Base-by-base conservation (phyloP, 2,888 invertebrate genomes). In the Eledone cirrhosa region DNA sequence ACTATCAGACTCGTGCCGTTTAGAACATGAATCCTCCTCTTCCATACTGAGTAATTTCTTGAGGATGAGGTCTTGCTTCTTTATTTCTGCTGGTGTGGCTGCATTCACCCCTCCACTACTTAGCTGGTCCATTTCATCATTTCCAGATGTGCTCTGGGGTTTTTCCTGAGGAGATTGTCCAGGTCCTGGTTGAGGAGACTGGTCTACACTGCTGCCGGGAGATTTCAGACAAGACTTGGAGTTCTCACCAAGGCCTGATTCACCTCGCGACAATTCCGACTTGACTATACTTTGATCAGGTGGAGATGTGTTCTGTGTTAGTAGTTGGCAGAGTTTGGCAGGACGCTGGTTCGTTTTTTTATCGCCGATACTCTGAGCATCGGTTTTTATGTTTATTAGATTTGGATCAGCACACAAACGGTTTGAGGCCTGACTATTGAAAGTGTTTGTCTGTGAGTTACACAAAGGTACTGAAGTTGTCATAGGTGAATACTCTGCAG, bases 31-130 rank as follows among this genome's bases (percentile, higher is more conserved):
- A 78, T 93, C 93, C 75, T 93, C 93, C 84, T 94, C 94, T 79
- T 93, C 93, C 87, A 94, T 93, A 87, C 94, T 94, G 83, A 94
- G 91, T 88, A 94, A 89, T 81, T 92, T 93, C 82, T 91, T 91
- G 59, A 92, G 86, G 80, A 92, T 86, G 47, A 84, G 78, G 81
- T 89, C 88, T 53, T 83, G 83, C 59, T 84, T 83, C 24, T 83
- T 82, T n/a, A 41, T 29, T 29, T 59, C 41, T 24, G 29, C 53
- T n/a, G 41, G n/a, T 16, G 59, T 24, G 19, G 63, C 29, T 8
- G n/a, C 31, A 69, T 69, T 69, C n/a, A 79, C 81, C 13, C 65
- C 75, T 4, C 78, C 79, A 14, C 47, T 47, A 22, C 79, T 79
- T 27, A 80, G 80, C 29, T 67, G 72, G 78, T 85, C 86, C 3